Conservation (phyloP, 2,888 invertebrate genomes). For the Galerucella calmariensis region DNA sequence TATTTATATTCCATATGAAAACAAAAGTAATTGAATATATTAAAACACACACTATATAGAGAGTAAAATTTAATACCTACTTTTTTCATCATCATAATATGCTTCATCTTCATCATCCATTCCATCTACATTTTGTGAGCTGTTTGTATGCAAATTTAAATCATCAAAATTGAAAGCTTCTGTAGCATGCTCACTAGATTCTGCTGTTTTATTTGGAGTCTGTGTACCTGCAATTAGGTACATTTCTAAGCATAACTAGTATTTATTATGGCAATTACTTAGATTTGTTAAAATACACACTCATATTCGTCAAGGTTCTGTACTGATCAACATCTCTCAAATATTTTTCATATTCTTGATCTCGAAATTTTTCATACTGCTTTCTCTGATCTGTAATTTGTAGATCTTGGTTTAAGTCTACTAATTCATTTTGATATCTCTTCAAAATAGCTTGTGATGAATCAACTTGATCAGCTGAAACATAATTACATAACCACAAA, state of each 20-base stretch:
- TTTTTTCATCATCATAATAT: neutral
- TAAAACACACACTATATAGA: neutral
- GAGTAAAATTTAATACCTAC: neutral
- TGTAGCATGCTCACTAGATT: constrained; percentile 18
- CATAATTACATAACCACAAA: neutral
- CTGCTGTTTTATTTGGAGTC: constrained; percentile 14
- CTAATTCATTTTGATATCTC: constrained; percentile 20
- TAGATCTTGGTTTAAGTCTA: constrained; percentile 15
- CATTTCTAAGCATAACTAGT: neutral
- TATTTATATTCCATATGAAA: too few species aligned
- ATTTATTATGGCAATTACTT: too few species aligned
- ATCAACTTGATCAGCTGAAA: constrained; percentile 9
- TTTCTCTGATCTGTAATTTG: constrained; percentile 42
- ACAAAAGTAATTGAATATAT: too few species aligned
- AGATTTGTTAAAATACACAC: too few species aligned
- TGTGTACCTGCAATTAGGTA: constrained; percentile 23
- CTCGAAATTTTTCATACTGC: constrained; percentile 43
- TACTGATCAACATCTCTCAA: too few species aligned
- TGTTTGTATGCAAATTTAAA: neutral
- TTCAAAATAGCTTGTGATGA: neutral
- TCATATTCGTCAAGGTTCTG: too few species aligned
- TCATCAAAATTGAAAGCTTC: constrained; percentile 21
- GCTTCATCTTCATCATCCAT: neutral
- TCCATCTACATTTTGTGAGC: neutral
- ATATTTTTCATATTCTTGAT: constrained; percentile 14